These are phyloP conservation scores for Sapajus apella DNA, from an alignment of 2,113 vertebrate species.

Conservation along the genomic window DNA sequence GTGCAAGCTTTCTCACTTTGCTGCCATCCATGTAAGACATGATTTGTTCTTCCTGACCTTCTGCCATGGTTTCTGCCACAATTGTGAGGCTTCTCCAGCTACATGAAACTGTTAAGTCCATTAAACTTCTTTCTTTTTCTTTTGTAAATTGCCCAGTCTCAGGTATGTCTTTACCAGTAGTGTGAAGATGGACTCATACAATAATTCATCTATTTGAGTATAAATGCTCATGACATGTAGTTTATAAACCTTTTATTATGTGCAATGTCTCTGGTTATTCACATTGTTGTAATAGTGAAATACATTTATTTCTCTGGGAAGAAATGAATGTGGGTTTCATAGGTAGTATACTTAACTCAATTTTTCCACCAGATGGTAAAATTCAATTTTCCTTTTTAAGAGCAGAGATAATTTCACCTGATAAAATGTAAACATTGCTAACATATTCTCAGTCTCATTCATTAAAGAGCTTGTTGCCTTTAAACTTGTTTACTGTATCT, in stretches of 20 bases:
- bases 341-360: constrained; percentile 25
- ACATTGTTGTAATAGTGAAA: background rate
- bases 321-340: constrained; percentile 9
- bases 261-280: constrained; percentile 15
- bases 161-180: too few relatives aligned
- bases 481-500: background rate
- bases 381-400: constrained; percentile 59
- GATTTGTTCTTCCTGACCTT: too few relatives aligned
- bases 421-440: constrained; percentile 33
- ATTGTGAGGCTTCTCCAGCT: too few relatives aligned
- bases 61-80: too few relatives aligned
- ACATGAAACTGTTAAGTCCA: too few relatives aligned
- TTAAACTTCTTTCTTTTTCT: too few relatives aligned
- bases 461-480: constrained; percentile 43
- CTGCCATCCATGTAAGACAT: too few relatives aligned
- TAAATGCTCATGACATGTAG: background rate
- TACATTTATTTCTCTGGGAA: constrained; percentile 35
- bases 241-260: constrained; percentile 27
- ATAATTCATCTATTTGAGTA: background rate
- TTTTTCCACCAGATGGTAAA: constrained; percentile 37
- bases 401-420: constrained; percentile 30
- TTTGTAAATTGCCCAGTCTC: too few relatives aligned
- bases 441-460: background rate
- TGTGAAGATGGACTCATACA: too few relatives aligned
- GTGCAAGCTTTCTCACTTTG: too few relatives aligned